A percentile compares a stretch with the other conserved stretches of the same genome.
These are phyloP conservation scores for Apamea crenata DNA, from an alignment of 2,888 invertebrate genomes.

Conservation along the genomic window DNA sequence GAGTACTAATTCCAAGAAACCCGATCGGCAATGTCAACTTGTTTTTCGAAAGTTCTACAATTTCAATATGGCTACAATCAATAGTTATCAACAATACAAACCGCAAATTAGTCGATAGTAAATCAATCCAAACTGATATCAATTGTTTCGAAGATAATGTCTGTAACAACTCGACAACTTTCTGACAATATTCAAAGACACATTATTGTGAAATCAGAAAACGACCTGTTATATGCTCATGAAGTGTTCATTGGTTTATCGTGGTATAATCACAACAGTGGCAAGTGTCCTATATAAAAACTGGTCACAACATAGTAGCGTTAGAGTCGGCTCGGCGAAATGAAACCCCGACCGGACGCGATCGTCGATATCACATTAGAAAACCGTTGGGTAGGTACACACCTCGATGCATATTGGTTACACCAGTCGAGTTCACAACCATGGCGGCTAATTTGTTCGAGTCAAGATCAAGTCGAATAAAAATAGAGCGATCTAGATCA, in stretches of 20 bases:
- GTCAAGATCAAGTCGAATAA: constrained; percentile 75
- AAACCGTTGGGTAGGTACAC: constrained; percentile 76
- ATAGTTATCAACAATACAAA: constrained; percentile 52
- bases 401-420: constrained; percentile 80
- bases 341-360: constrained; percentile 79
- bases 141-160: constrained; percentile 44
- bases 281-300: constrained; percentile 70
- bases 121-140: constrained; percentile 50
- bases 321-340: constrained; percentile 70
- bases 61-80: constrained; percentile 48
- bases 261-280: constrained; percentile 51
- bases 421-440: constrained; percentile 73
- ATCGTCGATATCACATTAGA: constrained; percentile 82
- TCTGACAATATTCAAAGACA: constrained; percentile 31
- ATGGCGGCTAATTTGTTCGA: constrained; percentile 66
- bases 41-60: constrained; percentile 52
- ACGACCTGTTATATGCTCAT: constrained; percentile 14
- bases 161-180: constrained; percentile 34
- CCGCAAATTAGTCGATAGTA: constrained; percentile 53
- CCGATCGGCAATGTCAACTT: constrained; percentile 55
- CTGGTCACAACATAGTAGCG: constrained; percentile 70
- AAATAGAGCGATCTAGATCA: constrained; percentile 76
- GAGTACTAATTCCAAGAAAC: constrained; percentile 57
- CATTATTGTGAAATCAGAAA: constrained; percentile 31
- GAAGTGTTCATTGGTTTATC: constrained; percentile 36